Percentiles rank a stretch among this genome's conserved stretches.
Evolutionary conservation across 2,113 vertebrate genomes (phyloP).

Genomic region (Ceyx margarethae): DNA sequence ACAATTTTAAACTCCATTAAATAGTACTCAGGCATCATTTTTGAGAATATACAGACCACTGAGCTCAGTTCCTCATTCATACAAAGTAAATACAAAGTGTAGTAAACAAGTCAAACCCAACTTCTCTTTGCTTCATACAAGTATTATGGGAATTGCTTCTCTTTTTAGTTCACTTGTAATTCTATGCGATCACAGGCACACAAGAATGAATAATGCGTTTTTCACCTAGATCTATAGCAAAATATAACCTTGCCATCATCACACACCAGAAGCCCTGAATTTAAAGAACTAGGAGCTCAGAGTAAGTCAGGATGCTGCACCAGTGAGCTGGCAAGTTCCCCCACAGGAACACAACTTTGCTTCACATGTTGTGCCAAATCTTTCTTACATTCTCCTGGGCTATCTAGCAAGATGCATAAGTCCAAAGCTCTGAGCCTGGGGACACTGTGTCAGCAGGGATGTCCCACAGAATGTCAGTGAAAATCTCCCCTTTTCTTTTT

Average conservation of each 20-base stretch:
- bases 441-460: rapidly evolving
- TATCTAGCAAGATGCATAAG: rapidly evolving
- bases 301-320: not conserved
- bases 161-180: not conserved
- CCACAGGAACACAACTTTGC: not conserved
- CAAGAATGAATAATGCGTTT: not conserved
- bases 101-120: not conserved
- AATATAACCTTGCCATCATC: not conserved
- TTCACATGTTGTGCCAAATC: rapidly evolving
- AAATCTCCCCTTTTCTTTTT: not conserved
- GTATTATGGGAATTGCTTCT: not conserved
- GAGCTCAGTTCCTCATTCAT: not conserved
- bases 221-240: not conserved
- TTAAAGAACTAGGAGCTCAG: not conserved
- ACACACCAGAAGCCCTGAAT: not conserved
- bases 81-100: not conserved
- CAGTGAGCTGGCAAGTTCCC: rapidly evolving
- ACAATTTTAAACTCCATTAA: not conserved
- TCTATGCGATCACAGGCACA: not conserved
- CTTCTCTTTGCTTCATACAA: not conserved
- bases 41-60: not conserved
- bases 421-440: not conserved
- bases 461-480: not conserved
- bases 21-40: not conserved
- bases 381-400: rapidly evolving